Evolutionary conservation across 2,797 vertebrate species (phyloP).

Genomic region (Falco concolor): DNA sequence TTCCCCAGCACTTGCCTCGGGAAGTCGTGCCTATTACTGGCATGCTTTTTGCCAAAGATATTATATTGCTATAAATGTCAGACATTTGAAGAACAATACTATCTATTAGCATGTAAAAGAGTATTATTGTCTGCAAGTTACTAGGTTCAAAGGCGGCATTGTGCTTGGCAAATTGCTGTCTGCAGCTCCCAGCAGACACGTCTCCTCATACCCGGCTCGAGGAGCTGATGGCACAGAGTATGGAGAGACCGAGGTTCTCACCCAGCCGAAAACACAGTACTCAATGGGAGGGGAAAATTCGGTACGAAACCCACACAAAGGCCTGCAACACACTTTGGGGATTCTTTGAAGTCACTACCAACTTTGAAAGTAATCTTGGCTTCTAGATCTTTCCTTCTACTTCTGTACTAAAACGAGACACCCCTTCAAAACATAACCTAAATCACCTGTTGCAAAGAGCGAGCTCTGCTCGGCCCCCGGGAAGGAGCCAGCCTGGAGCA

Average conservation of each 20-base stretch:
- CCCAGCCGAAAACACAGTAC: neutral
- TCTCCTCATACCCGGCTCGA: neutral
- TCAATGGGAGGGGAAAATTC: neutral
- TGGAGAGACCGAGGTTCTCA: neutral
- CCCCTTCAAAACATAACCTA: neutral
- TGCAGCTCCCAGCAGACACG: neutral
- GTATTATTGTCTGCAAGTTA: slow-evolving; percentile 19
- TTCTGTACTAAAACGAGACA: neutral
- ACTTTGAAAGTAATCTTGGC: neutral
- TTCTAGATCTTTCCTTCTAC: neutral
- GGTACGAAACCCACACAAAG: neutral
- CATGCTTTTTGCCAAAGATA: neutral
- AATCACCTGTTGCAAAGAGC: neutral
- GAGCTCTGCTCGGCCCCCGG: neutral
- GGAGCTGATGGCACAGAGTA: neutral
- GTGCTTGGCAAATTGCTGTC: slow-evolving; percentile 4
- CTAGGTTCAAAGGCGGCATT: neutral
- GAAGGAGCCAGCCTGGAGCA: neutral
- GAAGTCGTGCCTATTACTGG: neutral
- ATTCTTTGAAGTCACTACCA: neutral
- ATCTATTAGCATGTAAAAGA: slow-evolving; percentile 44
- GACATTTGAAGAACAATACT: slow-evolving; percentile 37
- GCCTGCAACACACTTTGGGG: neutral
- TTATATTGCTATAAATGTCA: slow-evolving; percentile 39
- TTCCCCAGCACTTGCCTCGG: neutral